Percentiles rank a stretch among this genome's conserved stretches.
Evolutionary conservation across 2,888 invertebrate species (phyloP).

Genomic region (Drosophila pseudotalamancana): DNA sequence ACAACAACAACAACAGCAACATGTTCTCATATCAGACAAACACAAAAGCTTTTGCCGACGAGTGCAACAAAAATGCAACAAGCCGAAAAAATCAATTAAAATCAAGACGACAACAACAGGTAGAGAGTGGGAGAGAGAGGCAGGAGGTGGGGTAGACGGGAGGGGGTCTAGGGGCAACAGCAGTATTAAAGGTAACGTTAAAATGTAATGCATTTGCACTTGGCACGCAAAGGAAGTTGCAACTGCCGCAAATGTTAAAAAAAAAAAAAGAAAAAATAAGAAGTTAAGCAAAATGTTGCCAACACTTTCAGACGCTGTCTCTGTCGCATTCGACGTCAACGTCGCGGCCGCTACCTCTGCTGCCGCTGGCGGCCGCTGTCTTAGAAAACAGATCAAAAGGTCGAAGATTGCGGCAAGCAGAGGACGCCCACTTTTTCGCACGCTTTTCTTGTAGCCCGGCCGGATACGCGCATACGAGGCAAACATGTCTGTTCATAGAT

Average conservation of each 20-base stretch:
- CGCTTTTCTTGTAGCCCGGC: constrained; percentile 57
- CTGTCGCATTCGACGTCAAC: not conserved
- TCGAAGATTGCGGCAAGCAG: constrained; percentile 77
- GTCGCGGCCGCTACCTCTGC: not conserved
- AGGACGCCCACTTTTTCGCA: constrained; percentile 79
- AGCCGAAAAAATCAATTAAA: constrained; percentile 71
- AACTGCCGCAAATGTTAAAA: constrained; percentile 58
- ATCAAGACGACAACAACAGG: constrained; percentile 52
- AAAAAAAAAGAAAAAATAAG: constrained; percentile 20
- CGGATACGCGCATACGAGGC: constrained; percentile 61
- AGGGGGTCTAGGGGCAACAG: constrained; percentile 1
- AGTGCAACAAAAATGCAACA: constrained; percentile 36
- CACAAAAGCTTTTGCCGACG: constrained; percentile 60
- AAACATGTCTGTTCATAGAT: constrained; percentile 49
- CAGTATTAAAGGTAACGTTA: constrained; percentile 70
- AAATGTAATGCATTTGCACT: constrained; percentile 77
- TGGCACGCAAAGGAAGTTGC: constrained; percentile 79
- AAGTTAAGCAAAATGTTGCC: constrained; percentile 20
- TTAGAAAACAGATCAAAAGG: constrained; percentile 79
- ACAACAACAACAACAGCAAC: constrained; percentile 10
- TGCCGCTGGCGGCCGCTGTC: constrained; percentile 31
- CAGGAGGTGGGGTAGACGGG: not conserved
- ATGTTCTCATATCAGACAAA: constrained; percentile 33
- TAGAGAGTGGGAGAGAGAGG: not conserved
- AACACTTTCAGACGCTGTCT: constrained; percentile 24